Evolutionary conservation across 2,797 vertebrate genomes (phyloP), one percentile per base, ranked within the genome.

Genomic region (Coregonus suidteri): DNA sequence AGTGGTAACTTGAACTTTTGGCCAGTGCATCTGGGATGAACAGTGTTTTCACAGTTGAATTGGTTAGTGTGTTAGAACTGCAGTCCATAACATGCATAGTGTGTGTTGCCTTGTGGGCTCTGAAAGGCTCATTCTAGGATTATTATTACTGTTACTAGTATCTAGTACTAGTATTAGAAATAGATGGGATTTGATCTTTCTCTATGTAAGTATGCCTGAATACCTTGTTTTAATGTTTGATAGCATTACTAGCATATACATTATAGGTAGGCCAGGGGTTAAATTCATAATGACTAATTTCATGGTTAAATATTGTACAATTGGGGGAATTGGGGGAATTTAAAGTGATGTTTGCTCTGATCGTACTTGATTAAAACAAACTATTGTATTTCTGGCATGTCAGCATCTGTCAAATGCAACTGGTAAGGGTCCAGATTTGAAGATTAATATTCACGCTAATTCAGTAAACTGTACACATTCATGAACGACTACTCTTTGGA

Each of bases 1-100:
- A 64, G 80, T 35, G 62, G 83, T 84, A 89, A 87, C 84, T 82
- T 87, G 84, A 89, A 88, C 89, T 87, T 78, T 73, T 86, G 87
- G 78, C 85, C 86, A 53, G 62, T 41, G 76, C 59, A 59, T 74
- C 64, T 74, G 37, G 51, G 76, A 76, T 30, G 76, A 78, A 51
- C 64, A 71, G 67, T 52, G 41, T 66, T 52, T 54, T 68, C 71
- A 35, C 72, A 70, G 72, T 68, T 77, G 67, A 73, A 79, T 76
- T 59, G 54, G 37, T 74, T 31, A 77, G 37, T 13, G 65, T 66
- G 56, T 71, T 69, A 54, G 87, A 83, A 84, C 71, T 70, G 68
- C 68, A 25, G 68, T 54, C 53, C 30, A 1, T 37, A 14, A 31
- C 31, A 25, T 51, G 41, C 74, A 30, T 52, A 47, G 35, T 51